Base-by-base conservation (phyloP, 2,888 invertebrate species). In the Ethmia dodecea region DNA sequence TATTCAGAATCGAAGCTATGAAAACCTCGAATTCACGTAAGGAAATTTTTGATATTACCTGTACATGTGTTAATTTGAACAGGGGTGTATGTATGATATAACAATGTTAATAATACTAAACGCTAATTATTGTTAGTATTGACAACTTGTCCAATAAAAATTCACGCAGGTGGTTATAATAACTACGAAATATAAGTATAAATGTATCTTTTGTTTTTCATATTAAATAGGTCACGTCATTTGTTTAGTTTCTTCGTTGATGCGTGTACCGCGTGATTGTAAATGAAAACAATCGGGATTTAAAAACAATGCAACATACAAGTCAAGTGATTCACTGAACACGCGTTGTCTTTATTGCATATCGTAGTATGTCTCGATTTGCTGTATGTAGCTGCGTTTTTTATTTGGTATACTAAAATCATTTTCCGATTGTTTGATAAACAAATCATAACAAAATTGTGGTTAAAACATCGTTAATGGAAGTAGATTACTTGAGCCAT, bases 241-340 rank as follows among this genome's bases (percentile, higher is more conserved):
- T 71, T 79, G 75, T 80, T 74, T 69, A 58, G 63, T 49, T 61
- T 68, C 51, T 58, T 62, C 47, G 52, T 56, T 20, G 27, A 55
- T 60, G 57, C 75, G 61, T 65, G 42, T 52, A 49, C 60, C 49
- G 47, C 47, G 49, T 61, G 58, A 50, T 53, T 49, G 46, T 59
- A 49, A 61, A 59, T 58, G 55, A 67, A 73, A 79, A 76, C 78
- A 77, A 76, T 75, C 50, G 47, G 49, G 53, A 66, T 62, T 61
- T 60, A n/a, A n/a, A 60, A 78, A 81, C 81, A 83, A 80, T 79
- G 56, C 61, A 55, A 61, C 62, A 70, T 71, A 68, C 65, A 63
- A 51, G 52, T 61, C 52, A 55, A 68, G 52, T 78, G 74, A 76
- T 60, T 79, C 74, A 77, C 58, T 53, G 56, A 60, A 48, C 55